Base-by-base conservation (phyloP, 1,140 invertebrate species). In the Hestina assimilis region DNA sequence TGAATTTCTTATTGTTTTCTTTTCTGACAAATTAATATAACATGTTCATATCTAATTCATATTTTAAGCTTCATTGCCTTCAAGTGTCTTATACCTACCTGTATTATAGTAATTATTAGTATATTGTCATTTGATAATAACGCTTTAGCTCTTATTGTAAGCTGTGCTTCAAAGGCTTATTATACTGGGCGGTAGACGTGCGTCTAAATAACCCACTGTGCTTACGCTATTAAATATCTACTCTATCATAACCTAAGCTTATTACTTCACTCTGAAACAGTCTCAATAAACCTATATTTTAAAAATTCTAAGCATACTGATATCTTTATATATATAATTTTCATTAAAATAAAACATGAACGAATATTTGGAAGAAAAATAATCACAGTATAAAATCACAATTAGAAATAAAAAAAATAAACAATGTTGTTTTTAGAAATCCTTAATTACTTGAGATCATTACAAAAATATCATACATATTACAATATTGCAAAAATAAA, bases 341-440 rank as follows among this genome's bases (percentile, higher is more conserved):
- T 50, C 14, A 47, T 56, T 43, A 55, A 64, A 66, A 63, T 47
- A 23, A 33, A 57, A 26, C 45, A 11, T 57, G 28, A 40, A 9
- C 50, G 28, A 47, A 63, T 33, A 43, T 63, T 60, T 68, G 59
- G 63, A 69, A 69, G 60, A 59, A 69, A n/a, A 65, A 71, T 58
- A 79, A 80, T 80, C 78, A 81, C 78, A 81, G 78, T 72, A 67
- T 65, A 75, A 75, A 79, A 80, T 83, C 72, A 83, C 75, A 75
- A 74, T 68, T 57, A 61, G 59, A 69, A 67, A 63, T 42, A 19
- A 69, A 60, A 63, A 50, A 11, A 42, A 63, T 14, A 28, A 51
- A 56, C 48, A n/a, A 33, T 63, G 17, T 35, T 35, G 31, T 54
- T 57, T 61, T 70, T 29, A 28, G 64, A 62, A 59, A 55, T 61